Base-by-base conservation (phyloP, 1,140 invertebrate genomes). In the Odontomachus brunneus region DNA sequence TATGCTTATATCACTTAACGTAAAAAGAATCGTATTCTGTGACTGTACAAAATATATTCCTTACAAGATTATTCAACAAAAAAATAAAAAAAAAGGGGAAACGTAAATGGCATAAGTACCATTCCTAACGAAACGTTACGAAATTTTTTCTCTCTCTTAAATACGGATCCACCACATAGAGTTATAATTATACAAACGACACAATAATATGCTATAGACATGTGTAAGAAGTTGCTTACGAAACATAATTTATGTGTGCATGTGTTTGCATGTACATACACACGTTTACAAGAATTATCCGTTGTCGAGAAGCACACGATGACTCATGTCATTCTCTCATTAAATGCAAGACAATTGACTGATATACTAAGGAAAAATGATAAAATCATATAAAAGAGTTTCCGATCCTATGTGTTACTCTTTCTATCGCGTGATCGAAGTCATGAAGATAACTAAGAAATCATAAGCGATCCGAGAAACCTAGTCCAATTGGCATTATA, bases 61-160 rank as follows among this genome's bases (percentile, higher is more conserved):
- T n/a, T 48, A 11, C 55, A 78, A 69, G 38, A 83, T 72, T 80
- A 74, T 26, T 71, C 14, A 53, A 83, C 38, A 29, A 19, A 29
- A 19, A 51, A 78, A 38, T 44, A 44, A 44, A 44, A 44, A 44
- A 44, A 44, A 9, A 44, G 9, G 9, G 38, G 9, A 84, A 49
- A 84, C 22, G 44, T 57, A 81, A 88, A 89, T 75, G 81, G 67
- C 53, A 75, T 88, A 88, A 88, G 86, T 88, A 88, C 74, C 57
- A 88, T 71, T 48, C 29, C 55, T 80, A 85, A 85, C 17, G 22
- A 66, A n/a, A n/a, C n/a, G n/a, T 76, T 67, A 67, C 22, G 67
- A 83, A 55, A 73, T 22, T 55, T 76, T 55, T 19, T 49, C n/a
- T n/a, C n/a, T 11, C 17, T 38, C 24, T 65, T 44, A 44, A 44